Base-by-base conservation (phyloP, 2,797 vertebrate genomes). In the Cryptoprocta ferox region DNA sequence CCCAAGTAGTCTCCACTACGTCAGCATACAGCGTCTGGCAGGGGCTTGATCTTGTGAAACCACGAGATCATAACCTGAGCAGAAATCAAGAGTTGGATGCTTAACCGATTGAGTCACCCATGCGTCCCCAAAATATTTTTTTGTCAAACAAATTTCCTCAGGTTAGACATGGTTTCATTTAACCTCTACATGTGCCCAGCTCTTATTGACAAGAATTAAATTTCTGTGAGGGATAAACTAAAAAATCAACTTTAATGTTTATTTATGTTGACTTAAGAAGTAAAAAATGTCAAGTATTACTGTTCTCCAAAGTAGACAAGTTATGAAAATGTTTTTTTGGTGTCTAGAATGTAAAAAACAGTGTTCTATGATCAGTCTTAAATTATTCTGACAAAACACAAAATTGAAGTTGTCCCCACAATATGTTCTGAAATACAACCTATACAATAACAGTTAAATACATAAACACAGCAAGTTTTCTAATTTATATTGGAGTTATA, bases 221-320 rank as follows among this genome's bases (percentile, higher is more conserved):
- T 92, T 87, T 93, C 39, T 83, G 6, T 78, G 65, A 14, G 37
- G 32, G 30, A 39, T 56, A 96, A 91, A 81, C 35, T 61, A 93
- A 97, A 89, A 96, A 89, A 96, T 91, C 32, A 70, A 91, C 91
- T 70, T 61, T 80, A 28, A 94, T 96, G 37, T 82, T 95, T 96
- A 97, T 96, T 97, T 97, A 78, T 42, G 24, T 95, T 96, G 83
- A 21, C 42, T 71, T 70, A 68, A 45, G 32, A 93, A 91, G 19
- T 91, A 8, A 75, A 88, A 95, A 94, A 78, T 87, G 37, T 73
- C 89, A 96, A 92, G 9, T 79, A 79, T 83, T 66, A 81, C 11
- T 78, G 24, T 79, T 59, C 4, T 75, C 56, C 56, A 82, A 82
- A 95, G 78, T 48, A 90, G 9, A 83, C 42, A 70, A 48, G 21